A percentile compares a stretch with the other conserved stretches of the same genome.
Conservation (phyloP, 2,113 vertebrate genomes). For the Cercocebus atys region DNA sequence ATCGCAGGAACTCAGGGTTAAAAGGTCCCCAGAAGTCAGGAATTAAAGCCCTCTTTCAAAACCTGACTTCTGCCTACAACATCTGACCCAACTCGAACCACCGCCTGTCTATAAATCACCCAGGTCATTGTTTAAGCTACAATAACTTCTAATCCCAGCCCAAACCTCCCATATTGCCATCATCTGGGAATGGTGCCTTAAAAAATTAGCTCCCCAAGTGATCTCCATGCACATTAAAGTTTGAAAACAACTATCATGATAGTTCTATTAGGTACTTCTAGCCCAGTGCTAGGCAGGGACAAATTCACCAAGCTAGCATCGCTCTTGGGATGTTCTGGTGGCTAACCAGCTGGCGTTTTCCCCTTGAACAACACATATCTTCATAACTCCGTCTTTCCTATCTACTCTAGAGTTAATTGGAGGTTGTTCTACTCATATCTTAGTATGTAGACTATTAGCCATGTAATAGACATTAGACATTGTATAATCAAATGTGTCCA, state of each 20-base stretch:
- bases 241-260: constrained; percentile 25
- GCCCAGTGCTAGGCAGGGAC: neutral
- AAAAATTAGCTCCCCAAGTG: constrained; percentile 3
- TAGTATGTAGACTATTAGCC: neutral
- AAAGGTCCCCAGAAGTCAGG: neutral
- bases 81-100: neutral
- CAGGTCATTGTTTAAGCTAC: neutral
- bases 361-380: neutral
- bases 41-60: neutral
- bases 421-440: neutral
- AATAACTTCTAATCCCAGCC: neutral
- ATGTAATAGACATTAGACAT: neutral
- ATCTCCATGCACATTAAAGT: neutral
- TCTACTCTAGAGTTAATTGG: neutral
- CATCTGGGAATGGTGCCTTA: neutral
- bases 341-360: neutral
- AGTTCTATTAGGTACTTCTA: neutral
- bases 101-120: neutral
- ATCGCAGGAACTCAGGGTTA: neutral
- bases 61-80: neutral
- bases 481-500: neutral
- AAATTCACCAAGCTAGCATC: neutral
- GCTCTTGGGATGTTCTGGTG: neutral
- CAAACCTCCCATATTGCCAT: neutral
- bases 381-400: neutral